Conservation (phyloP, 2,113 vertebrate genomes). For the Nycticorax nycticorax region DNA sequence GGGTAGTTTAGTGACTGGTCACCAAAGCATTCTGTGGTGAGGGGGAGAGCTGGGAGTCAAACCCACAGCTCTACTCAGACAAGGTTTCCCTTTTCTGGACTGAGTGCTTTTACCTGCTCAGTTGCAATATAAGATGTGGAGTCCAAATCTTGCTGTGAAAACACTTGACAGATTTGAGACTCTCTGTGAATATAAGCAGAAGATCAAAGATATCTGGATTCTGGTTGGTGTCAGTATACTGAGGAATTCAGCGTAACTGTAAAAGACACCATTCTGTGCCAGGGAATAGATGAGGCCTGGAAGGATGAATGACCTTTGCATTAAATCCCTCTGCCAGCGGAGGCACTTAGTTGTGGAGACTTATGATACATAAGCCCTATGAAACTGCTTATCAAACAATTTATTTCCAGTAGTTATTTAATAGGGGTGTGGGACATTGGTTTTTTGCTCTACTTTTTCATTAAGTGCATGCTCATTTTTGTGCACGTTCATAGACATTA, state of each 20-base stretch:
- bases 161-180: background rate
- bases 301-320: background rate
- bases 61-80: background rate
- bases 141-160: background rate
- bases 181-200: background rate
- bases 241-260: background rate
- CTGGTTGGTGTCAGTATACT: background rate
- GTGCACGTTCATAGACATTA: background rate
- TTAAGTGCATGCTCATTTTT: background rate
- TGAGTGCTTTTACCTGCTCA: background rate
- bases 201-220: background rate
- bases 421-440: background rate
- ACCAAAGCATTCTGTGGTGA: background rate
- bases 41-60: background rate
- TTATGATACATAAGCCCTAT: background rate
- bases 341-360: background rate
- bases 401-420: background rate
- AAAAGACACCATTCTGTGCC: background rate
- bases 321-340: background rate
- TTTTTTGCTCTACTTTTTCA: background rate
- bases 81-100: background rate
- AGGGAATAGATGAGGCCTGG: background rate
- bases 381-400: background rate
- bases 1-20: background rate
- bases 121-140: background rate